Evolutionary conservation across 2,797 vertebrate species (phyloP), one percentile per base, ranked within the genome.

Genomic region (Oreonectes daqikongensis): DNA sequence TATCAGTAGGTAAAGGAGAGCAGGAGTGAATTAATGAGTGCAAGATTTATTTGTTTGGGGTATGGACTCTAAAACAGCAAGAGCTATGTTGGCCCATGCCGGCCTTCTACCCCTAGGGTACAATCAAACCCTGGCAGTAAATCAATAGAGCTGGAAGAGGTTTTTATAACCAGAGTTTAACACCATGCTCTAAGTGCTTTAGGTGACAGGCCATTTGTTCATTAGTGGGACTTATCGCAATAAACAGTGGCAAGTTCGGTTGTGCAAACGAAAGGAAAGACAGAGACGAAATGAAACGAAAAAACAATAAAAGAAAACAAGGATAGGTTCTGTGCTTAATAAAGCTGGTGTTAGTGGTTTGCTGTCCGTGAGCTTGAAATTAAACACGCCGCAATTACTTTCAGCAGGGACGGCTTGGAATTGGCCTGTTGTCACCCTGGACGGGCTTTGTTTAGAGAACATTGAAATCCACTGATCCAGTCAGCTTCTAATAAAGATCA

Each of bases 11-110:
- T 70, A 84, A 83, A 86, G 86, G 70, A 84, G 87, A 87, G 90
- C 84, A 81, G 87, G 90, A 91, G 24, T 88, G 84, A 92, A 94
- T 93, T 94, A 88, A 92, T 93, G 90, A 90, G 84, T 83, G 89
- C 87, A 91, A 94, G 90, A 94, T 94, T 93, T 94, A 93, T 95
- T 95, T 94, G 89, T 92, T 94, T 94, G 90, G 88, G 94, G 88
- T 94, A 93, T 87, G 88, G 89, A 93, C 90, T 92, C 90, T 95
- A 94, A 94, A 95, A 92, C 91, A 92, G 92, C 91, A 88, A 93
- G 91, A 93, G 86, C 86, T 89, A 88, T 92, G 91, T 91, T 89
- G 88, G 89, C 87, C 89, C 84, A 89, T 74, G 86, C 90, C 92
- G 87, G 91, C 91, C 85, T 87, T 88, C 82, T 91, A 87, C 90